Evolutionary conservation across 2,113 vertebrate genomes (phyloP), one percentile per base, ranked within the genome.

Genomic region (Cinclus cinclus): DNA sequence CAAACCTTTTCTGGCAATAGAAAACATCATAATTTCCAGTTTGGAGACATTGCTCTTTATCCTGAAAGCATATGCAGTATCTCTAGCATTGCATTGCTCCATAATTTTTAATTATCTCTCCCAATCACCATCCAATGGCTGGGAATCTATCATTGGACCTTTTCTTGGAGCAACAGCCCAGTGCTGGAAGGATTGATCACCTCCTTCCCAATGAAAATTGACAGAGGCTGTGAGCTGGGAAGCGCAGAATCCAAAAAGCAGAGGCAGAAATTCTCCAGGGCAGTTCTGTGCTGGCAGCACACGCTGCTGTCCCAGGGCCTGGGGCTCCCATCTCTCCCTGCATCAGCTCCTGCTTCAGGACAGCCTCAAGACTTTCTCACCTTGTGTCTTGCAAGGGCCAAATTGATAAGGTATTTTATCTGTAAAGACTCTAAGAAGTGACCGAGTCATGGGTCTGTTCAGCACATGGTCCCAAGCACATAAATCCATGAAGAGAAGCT

Each of bases 191-290:
- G 52, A 17, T 6, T 0, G 6, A 10, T 12, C 56, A 3, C 2
- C 4, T 79, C 64, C 58, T 46, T 68, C 52, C 44, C 27, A 10
- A 1, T 8, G 55, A 20, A 39, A 33, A 62, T 3, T n/a, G 23
- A 1, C 53, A 64, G 62, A 25, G 82, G 18, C 2, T 41, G 68
- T 28, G 42, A 37, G 12, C 4, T 41, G 49, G 62, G 33, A 44
- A 0, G 30, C 14, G 42, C 52, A 42, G 22, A 0, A 23, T 46
- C 0, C 0, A 5, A 28, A 5, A 6, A n/a, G 21, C 67, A 58
- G 65, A 41, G 47, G 20, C 44, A n/a, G 31, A 10, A 71, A 7
- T 13, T 21, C 13, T 25, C 46, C 53, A 3, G 11, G 80, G 30
- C 52, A 28, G 18, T 2, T 21, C 20, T 0, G 4, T 25, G 7